These are phyloP conservation scores for Eleutherodactylus coqui DNA, from an alignment of 2,797 vertebrate genomes.

Conservation along the genomic window DNA sequence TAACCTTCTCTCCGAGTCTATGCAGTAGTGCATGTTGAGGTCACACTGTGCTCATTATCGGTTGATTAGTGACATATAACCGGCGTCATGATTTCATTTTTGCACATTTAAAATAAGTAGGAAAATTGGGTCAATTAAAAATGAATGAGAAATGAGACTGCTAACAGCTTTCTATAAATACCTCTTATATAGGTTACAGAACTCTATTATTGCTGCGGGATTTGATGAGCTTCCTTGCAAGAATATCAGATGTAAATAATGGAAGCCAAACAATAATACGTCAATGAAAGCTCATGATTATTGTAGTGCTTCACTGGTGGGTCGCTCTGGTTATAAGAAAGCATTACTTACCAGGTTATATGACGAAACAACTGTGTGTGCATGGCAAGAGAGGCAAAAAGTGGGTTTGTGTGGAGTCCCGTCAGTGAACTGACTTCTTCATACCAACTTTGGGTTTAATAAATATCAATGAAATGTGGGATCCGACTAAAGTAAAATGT, in stretches of 20 bases:
- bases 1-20: background rate
- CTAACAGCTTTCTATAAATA: conserved; percentile 39
- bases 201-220: background rate
- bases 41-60: conserved; percentile 21
- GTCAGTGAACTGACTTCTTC: no score
- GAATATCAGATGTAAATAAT: background rate
- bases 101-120: conserved; percentile 17
- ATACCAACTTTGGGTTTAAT: no score
- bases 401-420: no score
- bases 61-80: conserved; percentile 28
- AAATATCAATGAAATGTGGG: no score
- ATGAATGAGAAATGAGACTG: conserved; percentile 31
- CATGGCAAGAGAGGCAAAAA: no score
- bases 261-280: background rate
- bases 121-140: conserved; percentile 44
- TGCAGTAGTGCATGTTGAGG: background rate
- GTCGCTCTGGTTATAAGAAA: background rate
- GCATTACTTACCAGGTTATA: background rate
- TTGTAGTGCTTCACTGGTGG: background rate
- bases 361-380: no score
- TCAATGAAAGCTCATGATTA: background rate
- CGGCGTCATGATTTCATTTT: conserved; percentile 21
- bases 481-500: no score
- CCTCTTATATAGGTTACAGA: conserved; percentile 31
- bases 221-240: background rate